Base-by-base conservation (phyloP, 2,797 vertebrate species). In the Poecilia velifera region DNA sequence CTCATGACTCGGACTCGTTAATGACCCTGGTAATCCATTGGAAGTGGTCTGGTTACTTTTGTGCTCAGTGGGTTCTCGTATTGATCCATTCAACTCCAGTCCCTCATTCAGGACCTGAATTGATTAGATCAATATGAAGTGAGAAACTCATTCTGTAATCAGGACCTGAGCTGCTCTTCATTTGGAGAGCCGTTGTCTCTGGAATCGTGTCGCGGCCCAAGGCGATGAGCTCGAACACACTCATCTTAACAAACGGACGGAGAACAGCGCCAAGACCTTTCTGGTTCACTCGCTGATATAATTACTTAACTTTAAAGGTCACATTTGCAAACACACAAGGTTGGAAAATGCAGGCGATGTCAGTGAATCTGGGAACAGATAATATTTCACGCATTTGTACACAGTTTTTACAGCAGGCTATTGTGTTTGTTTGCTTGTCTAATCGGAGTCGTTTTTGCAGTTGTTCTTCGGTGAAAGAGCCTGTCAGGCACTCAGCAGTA, bases 111-210 rank as follows among this genome's bases (percentile, higher is more conserved):
- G 79, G 72, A 73, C 72, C 55, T 72, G 72, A 87, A 89, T 86
- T 89, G 84, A 88, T 88, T 77, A 85, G 88, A 92, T 91, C 88
- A 89, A 90, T 93, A 91, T 82, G 82, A 90, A 89, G 86, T 89
- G 77, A 88, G 81, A 82, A 88, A 90, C 86, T 87, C 82, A 43
- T 86, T 87, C 74, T 91, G 82, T 86, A 91, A 93, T 93, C 82
- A 85, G 79, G 51, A 77, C 79, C 79, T 87, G 83, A 82, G 76
- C 80, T 82, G 82, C 64, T 92, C 85, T 92, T 92, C 90, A 90
- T 90, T 91, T 88, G 83, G 76, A 84, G 85, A 90, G 84, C 90
- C 83, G 72, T 84, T 80, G 84, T 85, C 91, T 94, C 90, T 93
- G 90, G 92, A 94, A 93, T 84, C 76, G 64, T 77, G 84, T 90